Conservation (phyloP, 2,888 invertebrate species). For the Craniophora ligustri region DNA sequence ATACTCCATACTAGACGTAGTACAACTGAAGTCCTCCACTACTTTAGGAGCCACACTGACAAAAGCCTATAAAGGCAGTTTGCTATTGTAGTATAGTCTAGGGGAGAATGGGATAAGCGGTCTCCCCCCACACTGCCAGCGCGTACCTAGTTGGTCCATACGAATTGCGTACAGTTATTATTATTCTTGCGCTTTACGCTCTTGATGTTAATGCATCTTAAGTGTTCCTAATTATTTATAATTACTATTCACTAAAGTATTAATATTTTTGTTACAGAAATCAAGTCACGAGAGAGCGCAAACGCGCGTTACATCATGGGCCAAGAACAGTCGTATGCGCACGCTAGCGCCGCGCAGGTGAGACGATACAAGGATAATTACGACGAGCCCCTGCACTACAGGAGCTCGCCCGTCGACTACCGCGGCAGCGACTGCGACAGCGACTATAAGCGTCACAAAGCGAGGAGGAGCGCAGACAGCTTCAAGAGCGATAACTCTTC, state of each 20-base stretch:
- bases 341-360: slow-evolving; percentile 73
- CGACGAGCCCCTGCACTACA: slow-evolving; percentile 72
- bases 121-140: too few species aligned
- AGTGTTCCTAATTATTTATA: neutral
- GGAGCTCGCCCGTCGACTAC: slow-evolving; percentile 67
- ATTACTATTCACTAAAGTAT: slow-evolving; percentile 4
- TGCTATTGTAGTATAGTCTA: too few species aligned
- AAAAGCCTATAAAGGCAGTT: too few species aligned
- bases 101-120: too few species aligned
- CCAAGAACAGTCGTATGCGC: slow-evolving; percentile 83
- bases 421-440: slow-evolving; percentile 67
- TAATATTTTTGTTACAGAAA: slow-evolving; percentile 72
- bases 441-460: slow-evolving; percentile 77
- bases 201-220: too few species aligned
- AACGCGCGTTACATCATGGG: slow-evolving; percentile 78
- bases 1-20: too few species aligned
- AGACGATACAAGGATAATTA: slow-evolving; percentile 76
- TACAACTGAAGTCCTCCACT: too few species aligned
- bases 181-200: too few species aligned
- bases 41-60: too few species aligned
- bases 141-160: too few species aligned
- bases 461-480: slow-evolving; percentile 78
- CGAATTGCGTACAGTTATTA: too few species aligned
- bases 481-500: slow-evolving; percentile 83
- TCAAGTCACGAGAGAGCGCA: slow-evolving; percentile 65